Percentiles rank a stretch among this genome's conserved stretches.
Evolutionary conservation across 2,888 invertebrate species (phyloP).

Genomic region (Exephanes ischioxanthus): DNA sequence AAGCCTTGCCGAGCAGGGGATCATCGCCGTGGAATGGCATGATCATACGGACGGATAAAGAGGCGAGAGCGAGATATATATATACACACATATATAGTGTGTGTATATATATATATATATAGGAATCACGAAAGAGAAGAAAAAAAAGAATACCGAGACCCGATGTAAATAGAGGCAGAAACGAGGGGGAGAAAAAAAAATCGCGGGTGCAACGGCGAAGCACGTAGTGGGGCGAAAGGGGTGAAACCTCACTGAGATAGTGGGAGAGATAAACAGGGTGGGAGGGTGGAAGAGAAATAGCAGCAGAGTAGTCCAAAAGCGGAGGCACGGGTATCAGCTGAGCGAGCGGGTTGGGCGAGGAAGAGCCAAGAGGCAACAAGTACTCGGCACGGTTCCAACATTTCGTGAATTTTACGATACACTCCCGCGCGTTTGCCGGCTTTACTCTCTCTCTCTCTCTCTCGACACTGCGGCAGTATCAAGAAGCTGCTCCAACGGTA

Average conservation of each 20-base stretch:
- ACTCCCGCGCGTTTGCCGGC: slow-evolving; percentile 24
- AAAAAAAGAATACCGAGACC: slow-evolving; percentile 42
- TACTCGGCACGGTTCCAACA: slow-evolving; percentile 73
- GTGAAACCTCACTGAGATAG: slow-evolving; percentile 26
- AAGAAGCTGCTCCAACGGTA: not conserved
- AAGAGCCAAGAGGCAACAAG: slow-evolving; percentile 73
- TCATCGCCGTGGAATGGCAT: slow-evolving; percentile 80
- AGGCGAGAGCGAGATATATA: slow-evolving; percentile 55
- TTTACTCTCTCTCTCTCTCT: slow-evolving; percentile 38
- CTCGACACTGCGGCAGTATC: not conserved
- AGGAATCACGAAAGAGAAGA: slow-evolving; percentile 55
- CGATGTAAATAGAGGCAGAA: slow-evolving; percentile 64
- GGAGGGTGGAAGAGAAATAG: slow-evolving; percentile 20
- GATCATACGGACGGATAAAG: slow-evolving; percentile 78
- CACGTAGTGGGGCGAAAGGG: slow-evolving; percentile 25
- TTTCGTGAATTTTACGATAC: slow-evolving; percentile 67
- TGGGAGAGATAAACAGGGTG: not conserved
- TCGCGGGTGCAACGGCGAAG: slow-evolving; percentile 49
- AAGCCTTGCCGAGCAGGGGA: slow-evolving; percentile 78
- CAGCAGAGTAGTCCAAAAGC: slow-evolving; percentile 43
- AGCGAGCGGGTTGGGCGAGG: slow-evolving; percentile 23
- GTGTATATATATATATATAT: slow-evolving; percentile 16
- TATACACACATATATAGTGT: not conserved
- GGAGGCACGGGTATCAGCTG: slow-evolving; percentile 36
- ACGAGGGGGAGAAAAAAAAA: slow-evolving; percentile 55